Evolutionary conservation across 2,888 invertebrate species (phyloP), one percentile per base, ranked within the genome.

Genomic region (Pristionchus maxplancki): DNA sequence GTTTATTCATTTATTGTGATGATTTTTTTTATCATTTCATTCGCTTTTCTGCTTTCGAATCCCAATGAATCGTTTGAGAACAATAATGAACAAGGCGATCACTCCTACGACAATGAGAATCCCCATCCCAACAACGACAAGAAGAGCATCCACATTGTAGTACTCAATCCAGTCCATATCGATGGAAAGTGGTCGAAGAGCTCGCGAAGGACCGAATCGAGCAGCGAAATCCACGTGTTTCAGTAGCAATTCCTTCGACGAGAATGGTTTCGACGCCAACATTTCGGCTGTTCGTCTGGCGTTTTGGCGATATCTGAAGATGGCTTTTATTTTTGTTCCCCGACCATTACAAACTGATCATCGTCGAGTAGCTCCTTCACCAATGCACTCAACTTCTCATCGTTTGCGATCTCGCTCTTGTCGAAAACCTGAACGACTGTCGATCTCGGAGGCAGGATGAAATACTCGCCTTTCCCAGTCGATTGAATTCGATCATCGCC

Each of bases 151-250:
- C 13, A 82, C 40, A 50, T 82, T 82, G 34, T 82, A 53, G 24
- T 82, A 82, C 17, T 82, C 82, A 31, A 82, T 82, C 82, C 82
- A 82, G n/a, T 50, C n/a, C 82, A 82, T 82, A 28, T 82, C 82
- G 17, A 53, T 50, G 0, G 82, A 82, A 8, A 28, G 82, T 53
- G 82, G 82, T 53, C 82, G 82, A 82, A 82, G 82, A 24, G 82
- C 82, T 5, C 24, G 50, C 0, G 50, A 82, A 9, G 48, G 82
- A 82, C 82, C 82, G 53, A 82, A 82, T 82, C 53, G 31, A 31
- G 82, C 82, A 9, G 82, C 53, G 82, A 82, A 82, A 11, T 82
- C 82, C 8, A 82, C 82, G 53, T 82, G 82, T 31, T 53, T 82
- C 17, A 82, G 31, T 8, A 82, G 53, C 9, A 82, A 28, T 34